Evolutionary conservation across 2,113 vertebrate genomes (phyloP), one percentile per base, ranked within the genome.

Genomic region (Halcyon malimbica): DNA sequence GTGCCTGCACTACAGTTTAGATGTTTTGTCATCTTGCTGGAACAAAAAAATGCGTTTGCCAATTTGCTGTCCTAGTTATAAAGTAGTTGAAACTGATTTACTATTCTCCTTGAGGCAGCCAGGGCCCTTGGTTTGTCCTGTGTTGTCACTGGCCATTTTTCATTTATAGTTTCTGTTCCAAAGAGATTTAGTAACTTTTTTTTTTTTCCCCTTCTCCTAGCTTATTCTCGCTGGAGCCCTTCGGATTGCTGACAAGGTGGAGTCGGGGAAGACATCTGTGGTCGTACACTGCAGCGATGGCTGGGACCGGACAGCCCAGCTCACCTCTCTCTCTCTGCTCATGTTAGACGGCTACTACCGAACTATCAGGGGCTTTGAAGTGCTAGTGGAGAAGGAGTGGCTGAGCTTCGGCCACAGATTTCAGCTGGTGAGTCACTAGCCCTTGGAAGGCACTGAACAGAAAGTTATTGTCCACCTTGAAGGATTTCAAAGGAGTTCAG

Each of bases 351-450:
- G 98, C 14, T 98, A 99, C 97, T 99, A 99, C 90, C 98, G 99
- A n/a, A 99, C 99, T 10, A 98, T 99, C 68, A 97, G 98, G 2
- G 99, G 99, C 29, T 99, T 99, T 51, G 98, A 99, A 92, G 98
- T 99, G 60, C 98, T 99, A 7, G 98, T 99, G 62, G 99, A 99
- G 97, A 99, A 99, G 86, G 99, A 99, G 93, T 99, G 99, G 99
- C 97, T 99, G 44, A 99, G 99, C 96, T 99, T 99, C 0, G 99
- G 99, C 53, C 99, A 99, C 93, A 98, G 99, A 68, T 99, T 99
- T 96, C 99, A 99, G 95, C 98, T 99, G 98, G 99, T 99, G 97
- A 98, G 98, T 98, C 57, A 57, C 51, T 57, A 37, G 16, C 60
- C n/a, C 60, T 4, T 31, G 69, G 67, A 83, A 79, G 35, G 67